Conservation (phyloP, 2,888 invertebrate genomes). For the Rhogogaster chlorosoma region DNA sequence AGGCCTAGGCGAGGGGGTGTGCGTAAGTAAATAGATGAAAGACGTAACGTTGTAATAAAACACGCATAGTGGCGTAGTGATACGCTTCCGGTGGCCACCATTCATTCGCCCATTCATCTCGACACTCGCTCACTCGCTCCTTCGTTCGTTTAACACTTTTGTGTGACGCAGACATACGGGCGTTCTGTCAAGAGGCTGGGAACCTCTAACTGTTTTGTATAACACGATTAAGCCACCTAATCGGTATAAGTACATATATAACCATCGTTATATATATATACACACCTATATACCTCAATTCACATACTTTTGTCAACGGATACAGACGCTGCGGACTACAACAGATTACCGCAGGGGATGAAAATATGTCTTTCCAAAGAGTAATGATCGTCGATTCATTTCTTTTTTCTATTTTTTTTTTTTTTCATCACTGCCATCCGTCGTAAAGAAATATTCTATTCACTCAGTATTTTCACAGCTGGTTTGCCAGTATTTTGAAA, state of each 20-base stretch:
- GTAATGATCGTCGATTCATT: neutral
- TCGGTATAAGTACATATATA: constrained; percentile 35
- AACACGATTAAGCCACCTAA: constrained; percentile 68
- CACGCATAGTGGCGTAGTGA: constrained; percentile 50
- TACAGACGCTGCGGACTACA: neutral
- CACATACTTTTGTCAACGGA: neutral
- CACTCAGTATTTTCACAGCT: neutral
- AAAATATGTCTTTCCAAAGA: neutral
- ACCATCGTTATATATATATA: neutral
- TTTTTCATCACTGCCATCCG: neutral
- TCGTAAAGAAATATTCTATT: neutral
- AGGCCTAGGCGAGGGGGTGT: neutral
- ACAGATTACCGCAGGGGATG: neutral
- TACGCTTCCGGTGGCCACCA: constrained; percentile 54
- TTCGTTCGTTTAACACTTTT: constrained; percentile 75
- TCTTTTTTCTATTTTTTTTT: neutral
- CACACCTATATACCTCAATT: neutral
- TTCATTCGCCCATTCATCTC: constrained; percentile 69
- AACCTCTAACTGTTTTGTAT: constrained; percentile 74
- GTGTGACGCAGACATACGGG: constrained; percentile 74
- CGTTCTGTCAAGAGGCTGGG: constrained; percentile 69
- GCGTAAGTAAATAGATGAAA: constrained; percentile 42
- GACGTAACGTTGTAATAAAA: constrained; percentile 49
- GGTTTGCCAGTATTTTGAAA: too few relatives aligned
- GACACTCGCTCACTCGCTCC: constrained; percentile 44